Conservation (phyloP, 2,113 vertebrate species). For the Pelvicachromis taeniatus region DNA sequence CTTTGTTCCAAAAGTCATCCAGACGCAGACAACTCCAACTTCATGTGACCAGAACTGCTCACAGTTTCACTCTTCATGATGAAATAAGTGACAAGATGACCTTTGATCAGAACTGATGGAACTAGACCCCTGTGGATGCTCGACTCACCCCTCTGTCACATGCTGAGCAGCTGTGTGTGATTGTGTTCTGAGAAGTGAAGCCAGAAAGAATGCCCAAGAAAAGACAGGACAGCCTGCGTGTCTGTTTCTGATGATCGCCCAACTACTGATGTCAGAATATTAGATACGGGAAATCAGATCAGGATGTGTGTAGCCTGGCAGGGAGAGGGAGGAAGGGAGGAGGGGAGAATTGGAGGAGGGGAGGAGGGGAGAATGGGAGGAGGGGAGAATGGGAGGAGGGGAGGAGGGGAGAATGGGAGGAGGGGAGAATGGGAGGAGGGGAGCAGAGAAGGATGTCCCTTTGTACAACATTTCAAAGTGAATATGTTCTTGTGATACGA, state of each 20-base stretch:
- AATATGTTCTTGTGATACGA: rapidly evolving
- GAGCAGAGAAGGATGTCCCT: background rate
- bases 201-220: background rate
- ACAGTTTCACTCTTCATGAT: background rate
- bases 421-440: background rate
- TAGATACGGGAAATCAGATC: background rate
- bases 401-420: no score
- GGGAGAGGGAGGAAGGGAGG: background rate
- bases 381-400: background rate
- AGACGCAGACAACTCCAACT: background rate
- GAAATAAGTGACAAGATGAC: background rate
- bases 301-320: background rate
- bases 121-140: background rate
- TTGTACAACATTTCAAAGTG: background rate
- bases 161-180: background rate
- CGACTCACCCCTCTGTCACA: background rate
- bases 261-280: background rate
- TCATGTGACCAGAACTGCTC: background rate
- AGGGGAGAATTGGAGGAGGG: no score
- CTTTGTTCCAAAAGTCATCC: background rate
- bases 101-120: background rate
- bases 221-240: background rate
- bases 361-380: background rate
- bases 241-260: background rate
- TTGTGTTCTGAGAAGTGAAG: background rate